These are phyloP conservation scores for Prolemur simus DNA, from an alignment of 2,113 vertebrate species.

Conservation along the genomic window DNA sequence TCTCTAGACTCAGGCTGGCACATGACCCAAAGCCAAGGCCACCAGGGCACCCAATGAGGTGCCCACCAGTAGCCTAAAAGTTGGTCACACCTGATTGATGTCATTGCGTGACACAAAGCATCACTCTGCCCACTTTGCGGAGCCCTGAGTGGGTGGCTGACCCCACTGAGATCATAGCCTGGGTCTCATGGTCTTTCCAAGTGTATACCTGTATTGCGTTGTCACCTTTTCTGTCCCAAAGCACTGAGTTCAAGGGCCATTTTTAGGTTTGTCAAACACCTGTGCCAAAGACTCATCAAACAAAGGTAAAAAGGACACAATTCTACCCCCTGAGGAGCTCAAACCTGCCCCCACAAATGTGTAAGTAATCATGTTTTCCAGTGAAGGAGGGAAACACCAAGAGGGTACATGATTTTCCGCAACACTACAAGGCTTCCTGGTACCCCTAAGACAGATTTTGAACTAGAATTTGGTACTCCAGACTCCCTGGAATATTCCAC, in stretches of 20 bases:
- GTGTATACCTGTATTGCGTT: rapidly evolving
- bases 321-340: not conserved
- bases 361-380: not conserved
- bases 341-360: not conserved
- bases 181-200: rapidly evolving
- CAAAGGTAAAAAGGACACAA: not conserved
- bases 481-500: rapidly evolving
- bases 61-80: rapidly evolving
- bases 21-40: not conserved
- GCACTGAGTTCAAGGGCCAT: rapidly evolving
- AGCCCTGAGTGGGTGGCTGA: rapidly evolving
- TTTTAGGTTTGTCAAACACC: not conserved
- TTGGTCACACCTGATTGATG: rapidly evolving
- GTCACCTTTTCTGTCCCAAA: not conserved
- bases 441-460: not conserved
- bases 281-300: not conserved
- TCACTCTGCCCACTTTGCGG: no score
- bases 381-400: rapidly evolving
- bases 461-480: not conserved
- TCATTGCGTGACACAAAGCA: rapidly evolving
- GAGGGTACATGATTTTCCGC: not conserved
- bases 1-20: no score
- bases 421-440: not conserved
- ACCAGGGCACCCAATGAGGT: rapidly evolving
- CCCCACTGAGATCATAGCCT: rapidly evolving